Evolutionary conservation across 2,888 invertebrate species (phyloP), one percentile per base, ranked within the genome.

Genomic region (Neuroscelio doddi): DNA sequence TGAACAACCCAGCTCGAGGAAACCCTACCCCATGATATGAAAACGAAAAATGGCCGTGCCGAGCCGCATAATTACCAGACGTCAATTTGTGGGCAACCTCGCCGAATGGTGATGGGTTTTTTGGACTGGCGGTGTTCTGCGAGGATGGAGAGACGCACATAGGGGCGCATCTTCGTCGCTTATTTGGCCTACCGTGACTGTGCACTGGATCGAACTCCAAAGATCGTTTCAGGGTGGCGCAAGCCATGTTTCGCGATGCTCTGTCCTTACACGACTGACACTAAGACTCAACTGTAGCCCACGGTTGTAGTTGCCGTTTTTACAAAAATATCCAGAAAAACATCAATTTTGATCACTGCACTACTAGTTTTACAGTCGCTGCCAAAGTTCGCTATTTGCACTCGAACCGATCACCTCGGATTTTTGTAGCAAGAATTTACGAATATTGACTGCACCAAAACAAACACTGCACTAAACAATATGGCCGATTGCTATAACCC

Each of bases 191-290:
- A 63, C 87, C 87, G 81, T 93, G 93, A 83, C 93, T 92, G 86
- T 96, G 91, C 70, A 91, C 88, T 71, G 96, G 93, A 87, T 97
- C 97, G 91, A 97, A 97, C 86, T 97, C 97, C 83, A 96, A 89
- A 85, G 93, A 92, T 86, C 97, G 91, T 89, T 97, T 97, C 74
- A 97, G 89, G 81, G 97, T 97, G 87, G 97, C 97, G 90, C 97
- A 97, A 89, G 97, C 97, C 97, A 98, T 98, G 89, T 34, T 38
- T 57, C 7, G 9, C 21, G 36, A 17, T 29, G 26, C 24, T 24
- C 39, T 32, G 26, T 12, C 49, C 57, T 58, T 61, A 65, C 67
- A 63, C 67, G 57, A 71, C 65, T 65, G 70, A 68, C 70, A 71
- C 75, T 67, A 64, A 64, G 24, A 39, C 17, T 36, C 38, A 15